Percentiles rank a stretch among this genome's conserved stretches.
phyloP scores from a whole-genome alignment of 2,888 invertebrate genomes.

The Himalopsyche anomala region DNA sequence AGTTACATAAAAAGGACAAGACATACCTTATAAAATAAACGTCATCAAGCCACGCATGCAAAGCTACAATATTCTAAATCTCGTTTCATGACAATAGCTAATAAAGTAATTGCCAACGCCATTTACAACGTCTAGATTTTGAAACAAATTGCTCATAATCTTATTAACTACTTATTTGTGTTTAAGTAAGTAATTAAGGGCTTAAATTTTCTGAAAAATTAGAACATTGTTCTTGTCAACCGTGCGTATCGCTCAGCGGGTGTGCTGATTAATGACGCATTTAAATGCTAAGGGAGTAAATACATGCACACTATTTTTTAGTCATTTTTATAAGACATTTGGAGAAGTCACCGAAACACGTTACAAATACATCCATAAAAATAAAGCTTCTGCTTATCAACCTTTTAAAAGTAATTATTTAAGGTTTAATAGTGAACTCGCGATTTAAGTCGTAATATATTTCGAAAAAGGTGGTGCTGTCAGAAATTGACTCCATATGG shows the following conservation, averaged over 20 bases:
- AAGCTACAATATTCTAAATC: neutral
- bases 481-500: too few relatives aligned
- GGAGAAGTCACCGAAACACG: too few relatives aligned
- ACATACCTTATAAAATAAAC: neutral
- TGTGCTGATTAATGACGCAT: neutral
- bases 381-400: too few relatives aligned
- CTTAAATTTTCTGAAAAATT: conserved; percentile 3
- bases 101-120: neutral
- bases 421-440: too few relatives aligned
- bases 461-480: too few relatives aligned
- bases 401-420: too few relatives aligned
- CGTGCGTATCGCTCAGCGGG: conserved; percentile 18
- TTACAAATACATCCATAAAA: too few relatives aligned
- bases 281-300: neutral
- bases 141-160: conserved; percentile 39
- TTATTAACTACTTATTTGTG: conserved; percentile 26
- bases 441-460: too few relatives aligned
- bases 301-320: neutral
- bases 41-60: neutral
- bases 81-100: conserved; percentile 31
- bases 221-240: conserved; percentile 24
- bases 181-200: conserved; percentile 26
- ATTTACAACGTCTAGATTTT: conserved; percentile 19
- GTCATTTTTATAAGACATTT: neutral
- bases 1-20: too few relatives aligned